Evolutionary conservation across 2,113 vertebrate genomes (phyloP), one percentile per base, ranked within the genome.

Genomic region (Trachemys scripta): DNA sequence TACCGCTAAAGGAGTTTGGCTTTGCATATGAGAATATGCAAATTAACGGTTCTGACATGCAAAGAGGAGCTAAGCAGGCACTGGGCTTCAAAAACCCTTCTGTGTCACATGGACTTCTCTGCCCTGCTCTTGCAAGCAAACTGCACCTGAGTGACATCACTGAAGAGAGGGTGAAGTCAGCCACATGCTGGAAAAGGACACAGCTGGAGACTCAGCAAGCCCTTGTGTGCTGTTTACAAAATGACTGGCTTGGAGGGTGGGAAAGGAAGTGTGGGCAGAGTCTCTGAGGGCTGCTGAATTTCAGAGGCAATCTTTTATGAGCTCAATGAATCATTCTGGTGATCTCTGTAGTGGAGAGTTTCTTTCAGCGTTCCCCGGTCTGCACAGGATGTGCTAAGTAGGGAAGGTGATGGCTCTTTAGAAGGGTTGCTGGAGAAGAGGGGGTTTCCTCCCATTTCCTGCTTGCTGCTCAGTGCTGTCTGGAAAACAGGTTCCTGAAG

Each of bases 401-500:
- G 54, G 65, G n/a, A 4, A 3, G 2, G 72, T 89, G 83, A 17
- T 54, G 72, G 54, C 11, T n/a, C 76, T 16, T 27, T 57, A 51
- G 9, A n/a, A 19, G 79, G 91, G 57, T 0, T 69, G 3, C 47
- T 20, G 6, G 53, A 38, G 20, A 25, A 75, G 13, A 14, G 78
- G 92, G n/a, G 16, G 19, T 14, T 10, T 3, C 22, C 35, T 49
- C 1, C 35, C 20, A 17, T 13, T 9, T 1, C 8, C 7, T 22
- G 2, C 59, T 5, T 3, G 16, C 42, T 42, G 6, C 31, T 99
- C 98, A 99, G 90, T 98, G 98, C 80, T 99, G 99, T 80, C 98
- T 98, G 51, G 99, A 99, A 92, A 99, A 99, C 22, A 99, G 98
- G 97, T 98, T 99, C 97, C 98, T 98, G 97, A 99, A 99, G 85